Evolutionary conservation across 2,888 invertebrate genomes (phyloP), one percentile per base, ranked within the genome.

Genomic region (Hipparchia sbordonii): DNA sequence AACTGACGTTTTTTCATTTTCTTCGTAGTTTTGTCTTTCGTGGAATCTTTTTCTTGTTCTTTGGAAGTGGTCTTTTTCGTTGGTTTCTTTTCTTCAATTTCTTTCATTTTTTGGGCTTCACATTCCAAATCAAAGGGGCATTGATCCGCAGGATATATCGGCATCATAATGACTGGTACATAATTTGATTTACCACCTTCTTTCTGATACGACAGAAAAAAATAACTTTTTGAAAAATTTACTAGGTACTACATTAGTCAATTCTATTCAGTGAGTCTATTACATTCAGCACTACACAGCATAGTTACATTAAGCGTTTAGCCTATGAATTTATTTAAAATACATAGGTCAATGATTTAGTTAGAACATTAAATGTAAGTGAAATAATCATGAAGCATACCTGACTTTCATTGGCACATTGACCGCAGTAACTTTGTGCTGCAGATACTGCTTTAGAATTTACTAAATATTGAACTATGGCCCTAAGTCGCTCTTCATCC

Each of bases 121-220:
- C 88, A 88, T 6, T 90, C 84, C 82, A 92, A 86, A 76, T 92
- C 90, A 71, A 92, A 91, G 2, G 92, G 91, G 60, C 92, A 92
- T 67, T 90, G 78, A 57, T 91, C 88, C 2, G 90, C 87, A 3
- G 90, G 77, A 69, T 85, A 87, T 70, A 93, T 85, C 0, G 92
- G 92, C 91, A 93, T 91, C 90, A 93, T 89, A 56, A 93, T 89
- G 0, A 93, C 85, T 2, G 92, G 92, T 2, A 92, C 86, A 66
- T 88, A 92, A 39, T 87, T 87, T 0, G 88, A 84, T 57, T 83
- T 82, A 0, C 79, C 79, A 12, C 82, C 82, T 2, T 79, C 79
- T 69, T 80, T 84, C 87, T 88, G 78, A 7, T 80, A 77, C 9
- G 76, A 45, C 6, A 68, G 46, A 57, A 45, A 67, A 61, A 61